A percentile compares a stretch with the other conserved stretches of the same genome.
Conservation (phyloP, 2,888 invertebrate species). For the Frankliniella fusca region DNA sequence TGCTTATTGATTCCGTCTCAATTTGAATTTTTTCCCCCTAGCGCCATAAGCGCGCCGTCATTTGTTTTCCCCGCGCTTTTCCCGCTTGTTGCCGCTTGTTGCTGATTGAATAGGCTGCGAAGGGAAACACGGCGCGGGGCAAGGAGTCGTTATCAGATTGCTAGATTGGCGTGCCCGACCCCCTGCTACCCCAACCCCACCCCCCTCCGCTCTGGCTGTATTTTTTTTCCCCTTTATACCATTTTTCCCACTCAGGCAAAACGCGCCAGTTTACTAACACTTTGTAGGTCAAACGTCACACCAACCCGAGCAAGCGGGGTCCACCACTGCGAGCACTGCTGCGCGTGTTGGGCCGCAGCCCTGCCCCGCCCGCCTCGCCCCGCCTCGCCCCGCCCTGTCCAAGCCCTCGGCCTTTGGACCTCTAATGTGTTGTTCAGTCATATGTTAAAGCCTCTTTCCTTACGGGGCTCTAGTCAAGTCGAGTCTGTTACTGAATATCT, state of each 20-base stretch:
- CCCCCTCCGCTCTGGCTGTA: not conserved
- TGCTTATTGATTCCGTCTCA: not conserved
- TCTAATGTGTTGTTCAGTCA: no score
- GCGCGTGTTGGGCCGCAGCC: not conserved
- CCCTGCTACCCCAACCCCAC: not conserved
- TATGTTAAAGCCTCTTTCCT: no score
- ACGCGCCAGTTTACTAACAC: not conserved
- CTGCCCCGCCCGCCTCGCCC: not conserved
- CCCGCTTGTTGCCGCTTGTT: conserved; percentile 5
- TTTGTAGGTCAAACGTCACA: conserved; percentile 17
- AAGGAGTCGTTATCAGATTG: not conserved
- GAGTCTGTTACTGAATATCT: not conserved
- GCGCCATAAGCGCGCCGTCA: not conserved
- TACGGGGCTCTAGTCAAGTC: no score
- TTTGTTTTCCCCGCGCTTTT: conserved; percentile 1
- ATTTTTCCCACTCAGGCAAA: not conserved
- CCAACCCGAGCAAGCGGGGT: not conserved
- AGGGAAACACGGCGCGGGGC: not conserved
- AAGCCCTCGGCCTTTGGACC: no score
- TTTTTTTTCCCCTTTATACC: no score
- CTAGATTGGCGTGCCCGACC: not conserved
- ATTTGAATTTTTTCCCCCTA: not conserved
- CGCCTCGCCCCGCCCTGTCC: not conserved
- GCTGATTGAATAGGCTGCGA: conserved; percentile 14
- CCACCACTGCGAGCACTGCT: no score